A percentile compares a stretch with the other conserved stretches of the same genome.
Evolutionary conservation across 2,888 invertebrate species (phyloP).

Genomic region (Leptinotarsa juncta): DNA sequence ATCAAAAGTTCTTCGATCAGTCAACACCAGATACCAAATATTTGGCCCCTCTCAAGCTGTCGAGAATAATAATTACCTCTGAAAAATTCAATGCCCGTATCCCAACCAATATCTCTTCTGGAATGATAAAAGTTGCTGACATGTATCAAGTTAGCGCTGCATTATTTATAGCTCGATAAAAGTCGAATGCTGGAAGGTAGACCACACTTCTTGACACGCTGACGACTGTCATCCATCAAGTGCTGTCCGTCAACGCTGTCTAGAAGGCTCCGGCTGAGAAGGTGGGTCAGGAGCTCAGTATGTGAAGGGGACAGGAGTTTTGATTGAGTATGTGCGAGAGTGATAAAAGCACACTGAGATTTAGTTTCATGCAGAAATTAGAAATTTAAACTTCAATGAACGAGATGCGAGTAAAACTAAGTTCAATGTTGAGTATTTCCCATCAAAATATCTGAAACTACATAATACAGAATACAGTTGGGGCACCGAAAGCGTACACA

Average conservation of each 20-base stretch:
- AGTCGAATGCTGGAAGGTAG: slow-evolving; percentile 35
- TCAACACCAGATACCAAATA: slow-evolving; percentile 9
- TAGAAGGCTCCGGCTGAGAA: slow-evolving; percentile 2
- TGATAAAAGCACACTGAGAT: background rate
- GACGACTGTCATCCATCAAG: slow-evolving; percentile 32
- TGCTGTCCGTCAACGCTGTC: slow-evolving; percentile 20
- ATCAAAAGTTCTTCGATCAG: background rate
- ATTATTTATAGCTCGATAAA: slow-evolving; percentile 39
- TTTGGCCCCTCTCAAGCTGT: slow-evolving; percentile 16
- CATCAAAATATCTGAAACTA: no score
- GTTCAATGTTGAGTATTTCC: no score
- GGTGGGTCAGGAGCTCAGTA: slow-evolving; percentile 8
- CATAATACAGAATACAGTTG: no score
- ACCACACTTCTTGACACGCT: slow-evolving; percentile 34
- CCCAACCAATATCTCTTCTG: slow-evolving; percentile 21
- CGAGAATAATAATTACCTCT: slow-evolving; percentile 24
- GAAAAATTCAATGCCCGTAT: slow-evolving; percentile 24
- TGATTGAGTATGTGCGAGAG: background rate
- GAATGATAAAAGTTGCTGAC: slow-evolving; percentile 39
- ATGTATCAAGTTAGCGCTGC: slow-evolving; percentile 40
- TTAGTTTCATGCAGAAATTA: no score
- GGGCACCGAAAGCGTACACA: no score
- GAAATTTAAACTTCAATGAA: no score
- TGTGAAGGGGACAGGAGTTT: background rate
- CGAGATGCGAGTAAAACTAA: no score